These are phyloP conservation scores for Schizaphis graminum DNA, from an alignment of 2,888 invertebrate genomes.

Conservation along the genomic window DNA sequence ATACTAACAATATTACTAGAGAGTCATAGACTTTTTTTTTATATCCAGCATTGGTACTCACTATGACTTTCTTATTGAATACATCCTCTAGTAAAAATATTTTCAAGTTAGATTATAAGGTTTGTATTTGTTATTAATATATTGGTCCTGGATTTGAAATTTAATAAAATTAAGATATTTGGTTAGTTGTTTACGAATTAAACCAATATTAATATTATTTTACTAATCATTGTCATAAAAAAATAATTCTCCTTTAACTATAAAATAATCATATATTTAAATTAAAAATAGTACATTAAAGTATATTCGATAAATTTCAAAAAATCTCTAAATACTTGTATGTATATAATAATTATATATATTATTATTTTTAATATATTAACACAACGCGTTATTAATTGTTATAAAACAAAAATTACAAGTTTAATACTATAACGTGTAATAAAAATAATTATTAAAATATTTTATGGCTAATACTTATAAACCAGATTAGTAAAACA, in stretches of 20 bases:
- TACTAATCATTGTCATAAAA: no score
- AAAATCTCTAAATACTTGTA: neutral
- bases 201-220: no score
- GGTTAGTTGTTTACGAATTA: no score
- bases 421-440: neutral
- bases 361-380: neutral
- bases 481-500: neutral
- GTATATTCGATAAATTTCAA: neutral
- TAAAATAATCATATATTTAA: neutral
- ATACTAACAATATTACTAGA: neutral
- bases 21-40: neutral
- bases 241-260: neutral
- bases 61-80: neutral
- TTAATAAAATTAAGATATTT: neutral
- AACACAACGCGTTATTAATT: neutral
- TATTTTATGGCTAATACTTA: neutral
- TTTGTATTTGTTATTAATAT: neutral
- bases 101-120: neutral
- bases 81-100: neutral
- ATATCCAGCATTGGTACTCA: neutral
- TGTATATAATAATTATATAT: neutral
- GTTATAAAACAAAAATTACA: neutral
- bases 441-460: neutral
- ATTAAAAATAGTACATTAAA: neutral
- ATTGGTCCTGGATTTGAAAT: neutral